Percentiles rank a stretch among this genome's conserved stretches.
Conservation (phyloP, 2,797 vertebrate genomes). For the Coendou prehensilis region DNA sequence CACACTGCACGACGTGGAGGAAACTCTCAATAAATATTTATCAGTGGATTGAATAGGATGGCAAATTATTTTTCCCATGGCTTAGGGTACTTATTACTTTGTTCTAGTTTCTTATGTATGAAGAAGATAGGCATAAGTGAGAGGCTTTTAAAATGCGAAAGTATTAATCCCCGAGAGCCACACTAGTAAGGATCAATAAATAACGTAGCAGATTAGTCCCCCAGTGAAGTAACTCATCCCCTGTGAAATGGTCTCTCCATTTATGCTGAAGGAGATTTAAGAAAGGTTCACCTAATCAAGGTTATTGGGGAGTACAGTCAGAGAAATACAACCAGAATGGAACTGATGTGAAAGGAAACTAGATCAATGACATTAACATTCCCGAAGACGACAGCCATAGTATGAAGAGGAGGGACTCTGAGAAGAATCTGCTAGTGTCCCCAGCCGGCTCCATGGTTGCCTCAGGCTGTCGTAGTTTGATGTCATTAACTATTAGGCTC, state of each 20-base stretch:
- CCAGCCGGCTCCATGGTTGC: not conserved
- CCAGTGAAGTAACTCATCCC: not conserved
- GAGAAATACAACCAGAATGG: not conserved
- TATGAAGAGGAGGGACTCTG: not conserved
- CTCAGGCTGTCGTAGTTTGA: slow-evolving; percentile 58
- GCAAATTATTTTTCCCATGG: slow-evolving; percentile 48
- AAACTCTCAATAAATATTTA: slow-evolving; percentile 27
- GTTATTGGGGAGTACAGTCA: not conserved
- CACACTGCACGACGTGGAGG: not conserved
- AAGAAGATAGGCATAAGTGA: slow-evolving; percentile 2
- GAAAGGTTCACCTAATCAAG: slow-evolving; percentile 7
- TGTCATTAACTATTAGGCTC: slow-evolving; percentile 70
- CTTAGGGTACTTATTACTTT: slow-evolving; percentile 43
- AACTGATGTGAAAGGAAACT: slow-evolving; percentile 63
- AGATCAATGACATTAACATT: slow-evolving; percentile 37
- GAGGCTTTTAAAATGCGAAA: slow-evolving; percentile 42
- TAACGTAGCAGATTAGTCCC: slow-evolving; percentile 18
- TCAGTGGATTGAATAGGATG: slow-evolving; percentile 20
- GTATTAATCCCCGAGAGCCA: slow-evolving; percentile 31
- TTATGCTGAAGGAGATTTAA: slow-evolving; percentile 46
- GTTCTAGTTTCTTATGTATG: not conserved
- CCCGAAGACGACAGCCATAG: not conserved
- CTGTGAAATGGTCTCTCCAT: slow-evolving; percentile 32
- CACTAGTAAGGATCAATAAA: slow-evolving; percentile 18
- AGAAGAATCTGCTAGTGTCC: slow-evolving; percentile 57